Base-by-base conservation (phyloP, 2,888 invertebrate species). In the Nudaria mundana region DNA sequence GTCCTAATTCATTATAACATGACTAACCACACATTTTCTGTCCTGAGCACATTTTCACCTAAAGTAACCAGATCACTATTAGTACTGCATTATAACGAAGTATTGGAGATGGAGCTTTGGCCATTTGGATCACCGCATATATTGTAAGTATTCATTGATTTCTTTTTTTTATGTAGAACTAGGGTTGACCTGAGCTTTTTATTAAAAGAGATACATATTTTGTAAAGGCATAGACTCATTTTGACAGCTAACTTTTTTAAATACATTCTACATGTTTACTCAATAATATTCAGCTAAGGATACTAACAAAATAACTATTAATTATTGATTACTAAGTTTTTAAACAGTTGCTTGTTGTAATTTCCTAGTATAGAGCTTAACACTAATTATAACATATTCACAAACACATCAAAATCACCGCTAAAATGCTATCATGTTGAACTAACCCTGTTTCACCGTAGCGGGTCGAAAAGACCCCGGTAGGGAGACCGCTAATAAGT, bases 401-500 rank as follows among this genome's bases (percentile, higher is more conserved):
- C 13, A 23, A n/a, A 22, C 12, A 28, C 20, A 32, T 20, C 23
- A 32, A 40, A 18, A 11, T 7, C 2, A 14, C 6, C 14, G 15
- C 28, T 18, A 43, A 49, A 44, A 45, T 48, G 44, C 38, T 50
- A 50, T 45, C 41, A 38, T 32, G 37, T 37, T 20, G 30, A 52
- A 50, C 54, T 67, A 75, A 74, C 75, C 70, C 71, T 66, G 67
- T 58, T 48, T 44, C 52, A 32, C 44, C 24, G 32, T 13, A 38
- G 37, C 46, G 66, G 68, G 71, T 72, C 76, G 60, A 54, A 40
- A 43, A 63, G 71, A 65, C 74, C 73, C 62, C 63, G 52, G 38
- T 45, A 49, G 65, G 64, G 71, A 57, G 67, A 73, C 75, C 71
- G 76, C 86, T 84, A 88, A 88, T 87, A 87, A 87, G 85, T 86